Percentiles rank a stretch among this genome's conserved stretches.
phyloP scores from a whole-genome alignment of 2,797 vertebrate genomes.

The Rhabdomys pumilio region DNA sequence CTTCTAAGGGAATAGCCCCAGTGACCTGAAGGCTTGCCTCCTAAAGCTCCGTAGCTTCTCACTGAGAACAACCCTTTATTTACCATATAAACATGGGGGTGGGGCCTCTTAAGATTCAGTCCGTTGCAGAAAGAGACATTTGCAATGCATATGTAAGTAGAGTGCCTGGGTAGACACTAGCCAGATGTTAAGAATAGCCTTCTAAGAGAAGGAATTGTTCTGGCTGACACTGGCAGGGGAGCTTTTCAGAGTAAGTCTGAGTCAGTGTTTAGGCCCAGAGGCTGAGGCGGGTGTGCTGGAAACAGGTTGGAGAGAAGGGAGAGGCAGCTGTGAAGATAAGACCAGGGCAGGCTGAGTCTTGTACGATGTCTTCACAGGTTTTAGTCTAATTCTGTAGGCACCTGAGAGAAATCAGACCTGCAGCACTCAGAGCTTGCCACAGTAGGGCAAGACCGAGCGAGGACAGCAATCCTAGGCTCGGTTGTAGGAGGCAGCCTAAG shows the following conservation, averaged over 20 bases:
- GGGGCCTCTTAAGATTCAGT: background rate
- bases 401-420: constrained; percentile 2
- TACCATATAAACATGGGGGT: background rate
- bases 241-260: background rate
- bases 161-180: background rate
- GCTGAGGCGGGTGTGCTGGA: background rate
- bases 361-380: background rate
- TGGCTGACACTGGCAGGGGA: background rate
- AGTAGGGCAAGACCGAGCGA: background rate
- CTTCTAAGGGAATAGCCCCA: background rate
- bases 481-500: background rate
- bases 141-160: background rate
- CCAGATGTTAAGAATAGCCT: background rate
- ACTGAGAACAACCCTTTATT: background rate
- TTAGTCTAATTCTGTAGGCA: background rate
- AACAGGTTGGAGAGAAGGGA: background rate
- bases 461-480: background rate
- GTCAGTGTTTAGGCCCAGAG: background rate
- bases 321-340: background rate
- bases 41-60: background rate
- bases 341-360: constrained; percentile 9
- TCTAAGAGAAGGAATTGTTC: background rate
- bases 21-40: background rate
- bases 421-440: background rate
- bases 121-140: background rate